A percentile compares a stretch with the other conserved stretches of the same genome.
Evolutionary conservation across 2,113 vertebrate species (phyloP).

Genomic region (Oceanodroma tethys): DNA sequence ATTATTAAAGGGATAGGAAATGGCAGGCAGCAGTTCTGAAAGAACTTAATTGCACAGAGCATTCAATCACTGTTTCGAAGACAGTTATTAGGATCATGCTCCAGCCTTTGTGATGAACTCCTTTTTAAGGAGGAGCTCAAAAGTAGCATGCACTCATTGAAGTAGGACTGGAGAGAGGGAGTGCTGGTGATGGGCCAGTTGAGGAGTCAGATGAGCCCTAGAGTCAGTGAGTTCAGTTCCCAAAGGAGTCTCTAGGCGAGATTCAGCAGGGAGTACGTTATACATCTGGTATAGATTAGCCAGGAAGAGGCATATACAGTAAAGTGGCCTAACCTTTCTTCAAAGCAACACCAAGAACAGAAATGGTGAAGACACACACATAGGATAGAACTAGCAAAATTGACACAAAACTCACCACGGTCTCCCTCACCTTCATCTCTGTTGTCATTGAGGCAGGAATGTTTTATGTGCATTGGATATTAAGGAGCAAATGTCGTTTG

Average conservation of each 20-base stretch:
- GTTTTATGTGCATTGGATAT: background rate
- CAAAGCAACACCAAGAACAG: background rate
- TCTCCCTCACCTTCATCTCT: background rate
- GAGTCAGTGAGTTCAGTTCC: background rate
- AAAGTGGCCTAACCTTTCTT: background rate
- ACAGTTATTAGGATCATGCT: background rate
- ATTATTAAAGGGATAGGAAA: constrained; percentile 38
- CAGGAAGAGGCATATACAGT: background rate
- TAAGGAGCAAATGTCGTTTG: background rate
- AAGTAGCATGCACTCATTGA: background rate
- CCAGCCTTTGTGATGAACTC: background rate
- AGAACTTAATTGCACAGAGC: background rate
- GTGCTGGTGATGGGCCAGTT: background rate
- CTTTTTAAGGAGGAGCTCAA: background rate
- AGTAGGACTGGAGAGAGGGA: background rate
- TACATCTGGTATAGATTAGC: background rate
- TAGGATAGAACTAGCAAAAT: background rate
- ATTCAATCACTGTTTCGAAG: constrained; percentile 5
- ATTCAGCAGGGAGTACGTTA: background rate
- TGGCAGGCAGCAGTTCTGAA: constrained; percentile 20
- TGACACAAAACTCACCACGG: background rate
- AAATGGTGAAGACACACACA: background rate
- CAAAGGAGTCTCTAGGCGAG: background rate
- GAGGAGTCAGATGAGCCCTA: background rate
- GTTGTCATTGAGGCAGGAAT: background rate